These are phyloP conservation scores for Sinopyrophorus schimmeli DNA, from an alignment of 2,888 invertebrate species.

Conservation along the genomic window DNA sequence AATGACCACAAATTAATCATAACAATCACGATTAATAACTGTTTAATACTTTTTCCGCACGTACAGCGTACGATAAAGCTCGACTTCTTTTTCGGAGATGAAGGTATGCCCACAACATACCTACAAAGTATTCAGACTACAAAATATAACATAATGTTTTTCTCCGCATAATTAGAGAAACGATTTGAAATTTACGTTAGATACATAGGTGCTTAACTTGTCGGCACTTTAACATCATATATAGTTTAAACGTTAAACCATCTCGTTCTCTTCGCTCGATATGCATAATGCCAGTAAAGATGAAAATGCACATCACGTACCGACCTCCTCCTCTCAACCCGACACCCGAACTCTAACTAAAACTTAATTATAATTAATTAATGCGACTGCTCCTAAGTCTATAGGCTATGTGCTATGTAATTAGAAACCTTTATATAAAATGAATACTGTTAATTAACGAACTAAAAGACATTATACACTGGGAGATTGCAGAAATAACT, in stretches of 20 bases:
- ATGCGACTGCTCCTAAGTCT: constrained; percentile 65
- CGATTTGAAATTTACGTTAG: constrained; percentile 13
- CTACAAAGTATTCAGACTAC: too few relatives aligned
- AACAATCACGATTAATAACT: too few relatives aligned
- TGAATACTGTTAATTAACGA: constrained; percentile 65
- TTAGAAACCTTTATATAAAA: constrained; percentile 65
- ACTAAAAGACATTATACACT: constrained; percentile 61
- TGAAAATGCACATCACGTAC: constrained; percentile 56
- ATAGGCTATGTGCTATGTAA: constrained; percentile 62
- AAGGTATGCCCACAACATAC: too few relatives aligned
- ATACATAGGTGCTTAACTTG: constrained; percentile 16
- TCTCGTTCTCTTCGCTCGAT: constrained; percentile 39
- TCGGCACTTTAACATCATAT: constrained; percentile 17
- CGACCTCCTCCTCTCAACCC: constrained; percentile 47
- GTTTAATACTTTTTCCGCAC: too few relatives aligned
- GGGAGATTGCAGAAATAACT: constrained; percentile 54
- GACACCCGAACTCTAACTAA: constrained; percentile 62
- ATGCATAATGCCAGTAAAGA: constrained; percentile 53
- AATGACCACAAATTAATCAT: too few relatives aligned
- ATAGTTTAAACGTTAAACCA: constrained; percentile 16
- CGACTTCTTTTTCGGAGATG: too few relatives aligned
- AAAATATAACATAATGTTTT: too few relatives aligned
- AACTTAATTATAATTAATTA: constrained; percentile 85
- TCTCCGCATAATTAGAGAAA: too few relatives aligned
- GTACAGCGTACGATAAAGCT: too few relatives aligned